Conservation (phyloP, 2,113 vertebrate species). For the Scartelaos histophorus region DNA sequence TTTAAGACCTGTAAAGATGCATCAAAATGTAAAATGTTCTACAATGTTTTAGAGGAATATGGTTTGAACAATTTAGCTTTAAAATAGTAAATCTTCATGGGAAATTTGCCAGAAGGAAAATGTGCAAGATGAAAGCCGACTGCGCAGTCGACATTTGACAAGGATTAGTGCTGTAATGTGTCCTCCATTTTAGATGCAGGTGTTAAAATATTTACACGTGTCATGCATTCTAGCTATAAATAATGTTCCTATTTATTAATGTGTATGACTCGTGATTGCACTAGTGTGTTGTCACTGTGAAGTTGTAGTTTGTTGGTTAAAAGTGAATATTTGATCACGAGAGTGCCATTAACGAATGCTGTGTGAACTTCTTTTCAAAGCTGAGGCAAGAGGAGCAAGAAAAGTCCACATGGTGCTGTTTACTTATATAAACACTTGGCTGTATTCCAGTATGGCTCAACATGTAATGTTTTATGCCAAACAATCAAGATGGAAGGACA, state of each 20-base stretch:
- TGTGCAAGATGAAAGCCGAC: constrained; percentile 1
- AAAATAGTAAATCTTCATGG: neutral
- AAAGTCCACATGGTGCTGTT: neutral
- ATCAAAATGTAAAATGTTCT: constrained; percentile 32
- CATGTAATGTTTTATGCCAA: too few relatives aligned
- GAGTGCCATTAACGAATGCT: constrained; percentile 18
- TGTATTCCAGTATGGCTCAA: too few relatives aligned
- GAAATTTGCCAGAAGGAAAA: constrained; percentile 8
- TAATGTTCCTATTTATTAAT: constrained; percentile 35
- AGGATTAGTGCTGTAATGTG: neutral
- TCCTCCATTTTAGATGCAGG: constrained; percentile 8
- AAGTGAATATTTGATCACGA: constrained; percentile 54
- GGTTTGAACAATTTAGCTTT: neutral
- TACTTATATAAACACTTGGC: neutral
- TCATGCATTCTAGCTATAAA: constrained; percentile 30
- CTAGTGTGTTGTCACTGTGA: constrained; percentile 23
- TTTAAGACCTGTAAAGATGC: too few relatives aligned
- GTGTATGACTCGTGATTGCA: constrained; percentile 15
- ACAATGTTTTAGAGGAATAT: constrained; percentile 1
- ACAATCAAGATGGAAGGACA: too few relatives aligned
- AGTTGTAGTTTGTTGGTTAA: constrained; percentile 26
- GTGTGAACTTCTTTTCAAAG: constrained; percentile 17
- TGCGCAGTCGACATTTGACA: constrained; percentile 1
- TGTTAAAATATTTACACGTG: constrained; percentile 31
- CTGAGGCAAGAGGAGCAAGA: constrained; percentile 4